Conservation (phyloP, 2,888 invertebrate genomes). For the Rhagophthalmus giganteus region DNA sequence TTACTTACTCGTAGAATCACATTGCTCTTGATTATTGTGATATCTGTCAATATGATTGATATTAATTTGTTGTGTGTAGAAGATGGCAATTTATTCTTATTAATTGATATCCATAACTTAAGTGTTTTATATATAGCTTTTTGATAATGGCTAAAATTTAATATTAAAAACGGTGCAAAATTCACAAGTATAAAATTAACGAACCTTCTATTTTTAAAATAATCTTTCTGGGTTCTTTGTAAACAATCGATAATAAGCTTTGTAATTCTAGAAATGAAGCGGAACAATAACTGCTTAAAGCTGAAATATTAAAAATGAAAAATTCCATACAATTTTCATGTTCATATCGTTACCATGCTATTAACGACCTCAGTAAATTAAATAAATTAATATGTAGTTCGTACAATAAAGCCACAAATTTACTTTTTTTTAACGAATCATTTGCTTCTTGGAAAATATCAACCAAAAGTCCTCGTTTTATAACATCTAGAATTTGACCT, state of each 20-base stretch:
- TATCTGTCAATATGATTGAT: conserved; percentile 25
- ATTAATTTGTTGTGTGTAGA: conserved; percentile 28
- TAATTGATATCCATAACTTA: conserved; percentile 24
- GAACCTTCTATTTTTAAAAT: conserved; percentile 17
- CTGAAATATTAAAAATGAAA: conserved; percentile 24
- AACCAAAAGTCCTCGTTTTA: conserved; percentile 27
- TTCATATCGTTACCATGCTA: no score
- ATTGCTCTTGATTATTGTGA: conserved; percentile 20
- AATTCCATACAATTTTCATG: no score
- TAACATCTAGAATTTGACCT: conserved; percentile 18
- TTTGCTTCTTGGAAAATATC: conserved; percentile 4
- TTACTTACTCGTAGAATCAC: conserved; percentile 29
- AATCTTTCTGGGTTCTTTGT: conserved; percentile 22
- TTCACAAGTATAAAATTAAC: no score
- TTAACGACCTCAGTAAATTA: conserved; percentile 31
- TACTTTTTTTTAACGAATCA: not conserved
- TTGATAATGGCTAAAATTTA: conserved; percentile 30
- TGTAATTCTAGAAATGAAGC: conserved; percentile 28
- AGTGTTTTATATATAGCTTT: conserved; percentile 26
- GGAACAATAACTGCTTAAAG: conserved; percentile 31
- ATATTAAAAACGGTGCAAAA: no score
- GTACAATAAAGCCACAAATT: conserved; percentile 11
- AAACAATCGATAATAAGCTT: conserved; percentile 34
- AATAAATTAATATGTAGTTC: conserved; percentile 30
- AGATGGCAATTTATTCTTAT: conserved; percentile 23